phyloP scores from a whole-genome alignment of 2,113 vertebrate genomes.

The Hemichromis elongatus region DNA sequence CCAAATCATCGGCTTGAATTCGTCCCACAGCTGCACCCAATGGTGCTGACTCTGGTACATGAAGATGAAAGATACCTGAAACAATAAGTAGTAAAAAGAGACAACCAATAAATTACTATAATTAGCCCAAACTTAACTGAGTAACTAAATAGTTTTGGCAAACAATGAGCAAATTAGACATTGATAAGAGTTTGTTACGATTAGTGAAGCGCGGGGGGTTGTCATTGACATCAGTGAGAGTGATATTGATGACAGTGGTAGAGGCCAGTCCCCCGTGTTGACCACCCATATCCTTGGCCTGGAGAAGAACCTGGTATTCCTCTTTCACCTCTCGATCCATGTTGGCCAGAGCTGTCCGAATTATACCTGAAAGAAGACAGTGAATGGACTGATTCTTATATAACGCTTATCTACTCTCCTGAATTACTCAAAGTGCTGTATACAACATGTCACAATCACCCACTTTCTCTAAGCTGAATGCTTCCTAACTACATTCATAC shows the following conservation, averaged over 20 bases:
- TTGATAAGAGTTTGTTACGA: slow-evolving; percentile 2
- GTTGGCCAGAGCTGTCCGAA: slow-evolving; percentile 90
- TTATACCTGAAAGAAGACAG: slow-evolving; percentile 78
- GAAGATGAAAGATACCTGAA: slow-evolving; percentile 88
- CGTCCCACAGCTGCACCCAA: slow-evolving; percentile 83
- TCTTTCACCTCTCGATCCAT: slow-evolving; percentile 95
- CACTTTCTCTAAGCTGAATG: too few relatives aligned
- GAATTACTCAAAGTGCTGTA: too few relatives aligned
- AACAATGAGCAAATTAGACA: background rate
- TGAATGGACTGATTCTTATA: too few relatives aligned
- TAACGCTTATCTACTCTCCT: too few relatives aligned
- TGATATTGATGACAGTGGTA: slow-evolving; percentile 88
- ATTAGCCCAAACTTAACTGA: background rate
- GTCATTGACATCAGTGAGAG: slow-evolving; percentile 91
- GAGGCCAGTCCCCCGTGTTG: slow-evolving; percentile 92
- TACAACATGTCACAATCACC: too few relatives aligned
- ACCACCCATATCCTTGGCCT: slow-evolving; percentile 96
- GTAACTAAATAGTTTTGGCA: background rate
- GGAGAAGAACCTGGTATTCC: slow-evolving; percentile 90
- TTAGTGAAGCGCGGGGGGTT: slow-evolving; percentile 76
- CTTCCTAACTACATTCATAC: too few relatives aligned
- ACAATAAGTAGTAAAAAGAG: background rate
- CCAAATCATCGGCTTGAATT: slow-evolving; percentile 87
- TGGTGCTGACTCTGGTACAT: slow-evolving; percentile 82
- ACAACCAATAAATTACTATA: background rate